phyloP scores from a whole-genome alignment of 30 jellyfish, hydroid and myxozoan species.

The Aurelia coerulea region DNA sequence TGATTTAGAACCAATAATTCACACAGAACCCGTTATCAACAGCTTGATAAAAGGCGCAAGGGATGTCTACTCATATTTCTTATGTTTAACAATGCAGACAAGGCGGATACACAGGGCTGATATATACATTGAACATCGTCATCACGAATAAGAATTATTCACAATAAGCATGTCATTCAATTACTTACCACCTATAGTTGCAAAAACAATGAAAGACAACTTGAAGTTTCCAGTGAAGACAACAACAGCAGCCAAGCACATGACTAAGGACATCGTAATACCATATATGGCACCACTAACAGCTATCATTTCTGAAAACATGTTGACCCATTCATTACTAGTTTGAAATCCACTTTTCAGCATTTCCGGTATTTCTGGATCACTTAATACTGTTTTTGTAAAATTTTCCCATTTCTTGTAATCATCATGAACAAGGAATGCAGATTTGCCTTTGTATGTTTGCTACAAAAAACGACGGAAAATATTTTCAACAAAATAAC shows the following conservation, averaged over 20 bases:
- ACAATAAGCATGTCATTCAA: too few species aligned
- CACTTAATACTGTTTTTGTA: constrained; percentile 38
- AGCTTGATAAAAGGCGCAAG: too few species aligned
- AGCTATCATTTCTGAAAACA: constrained; percentile 72
- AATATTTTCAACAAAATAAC: not conserved
- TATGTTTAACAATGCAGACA: too few species aligned
- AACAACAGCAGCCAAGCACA: constrained; percentile 70
- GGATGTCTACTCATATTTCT: too few species aligned
- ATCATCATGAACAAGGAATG: constrained; percentile 46
- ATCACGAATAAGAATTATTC: too few species aligned
- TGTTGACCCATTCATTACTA: constrained; percentile 63
- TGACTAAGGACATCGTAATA: constrained; percentile 45
- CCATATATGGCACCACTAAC: constrained; percentile 76
- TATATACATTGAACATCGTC: too few species aligned
- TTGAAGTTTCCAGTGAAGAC: constrained; percentile 63
- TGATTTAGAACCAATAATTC: too few species aligned
- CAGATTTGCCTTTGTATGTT: constrained; percentile 67
- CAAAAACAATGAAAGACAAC: constrained; percentile 49
- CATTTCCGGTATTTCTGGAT: constrained; percentile 68
- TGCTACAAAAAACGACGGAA: constrained; percentile 4
- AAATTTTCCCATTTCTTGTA: constrained; percentile 62
- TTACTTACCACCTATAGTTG: constrained; percentile 56
- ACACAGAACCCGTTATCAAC: too few species aligned
- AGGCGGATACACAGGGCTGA: too few species aligned
- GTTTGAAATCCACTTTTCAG: constrained; percentile 68